Evolutionary conservation across 2,888 invertebrate genomes (phyloP), one percentile per base, ranked within the genome.

Genomic region (Morinoia aosen): DNA sequence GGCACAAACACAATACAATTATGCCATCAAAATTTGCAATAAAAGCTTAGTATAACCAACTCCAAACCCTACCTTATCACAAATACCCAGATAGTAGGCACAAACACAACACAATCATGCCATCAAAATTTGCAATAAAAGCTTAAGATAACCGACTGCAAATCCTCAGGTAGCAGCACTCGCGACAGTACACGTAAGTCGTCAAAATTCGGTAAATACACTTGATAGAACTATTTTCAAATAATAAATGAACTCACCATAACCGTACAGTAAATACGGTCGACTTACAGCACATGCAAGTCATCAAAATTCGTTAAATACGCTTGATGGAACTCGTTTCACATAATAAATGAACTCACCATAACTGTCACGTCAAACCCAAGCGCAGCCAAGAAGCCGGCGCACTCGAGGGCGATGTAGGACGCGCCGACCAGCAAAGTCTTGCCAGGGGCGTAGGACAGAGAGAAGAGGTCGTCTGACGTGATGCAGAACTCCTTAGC

Each of bases 371-470:
- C 97, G 95, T 97, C 97, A 95, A 97, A 97, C 33, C 97, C 97
- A 48, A 97, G 96, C 19, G 97, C 97, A 88, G 76, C 97, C 64
- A 98, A 97, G 97, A 98, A 98, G 19, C 98, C 98, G 40, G 98
- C 98, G 97, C 98, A 98, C 97, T 98, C 98, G 94, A 98, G 97
- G 39, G 98, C 97, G 76, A 98, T 97, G 97, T 98, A 98, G 7
- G 98, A 98, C 1, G 98, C 98, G 48, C 98, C 98, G 8, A 98
- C 97, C 58, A 98, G 97, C 90, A 98, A 97, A 8, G 98, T 98
- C 97, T 97, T 98, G 0, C 98, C 98, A 10, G 98, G 98, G 95
- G 97, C 97, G 95, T 97, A 97, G 2, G 97, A 97, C 95, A 98
- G 97, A 1, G 97, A 97, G 97, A 98, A 98, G 16, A 98, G 96